Conservation (phyloP, 2,888 invertebrate species). For the Altica lythri region DNA sequence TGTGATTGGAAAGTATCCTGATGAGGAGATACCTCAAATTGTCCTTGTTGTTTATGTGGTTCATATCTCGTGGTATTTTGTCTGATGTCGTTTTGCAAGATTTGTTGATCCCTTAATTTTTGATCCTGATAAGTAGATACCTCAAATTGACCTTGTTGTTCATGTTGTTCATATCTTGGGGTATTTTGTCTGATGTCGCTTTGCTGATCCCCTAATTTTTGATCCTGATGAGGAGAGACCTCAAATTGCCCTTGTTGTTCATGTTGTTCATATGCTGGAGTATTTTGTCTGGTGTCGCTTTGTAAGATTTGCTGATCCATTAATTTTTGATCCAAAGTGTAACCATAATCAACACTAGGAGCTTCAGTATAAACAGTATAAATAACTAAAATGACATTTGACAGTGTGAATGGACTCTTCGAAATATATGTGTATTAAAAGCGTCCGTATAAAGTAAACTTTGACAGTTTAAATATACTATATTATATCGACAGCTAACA, state of each 20-base stretch:
- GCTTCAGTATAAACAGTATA: conserved; percentile 20
- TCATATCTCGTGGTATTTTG: conserved; percentile 17
- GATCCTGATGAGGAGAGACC: conserved; percentile 1
- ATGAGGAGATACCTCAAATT: conserved; percentile 15
- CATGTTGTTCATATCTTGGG: too few relatives aligned
- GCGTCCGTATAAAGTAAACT: too few relatives aligned
- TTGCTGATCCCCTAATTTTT: too few relatives aligned
- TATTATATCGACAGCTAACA: too few relatives aligned
- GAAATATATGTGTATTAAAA: too few relatives aligned
- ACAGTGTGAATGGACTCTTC: too few relatives aligned
- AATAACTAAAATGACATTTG: too few relatives aligned
- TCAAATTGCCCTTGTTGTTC: conserved; percentile 17
- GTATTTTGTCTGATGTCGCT: too few relatives aligned
- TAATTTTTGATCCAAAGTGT: conserved; percentile 34
- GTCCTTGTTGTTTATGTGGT: conserved; percentile 21
- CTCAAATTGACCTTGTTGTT: too few relatives aligned
- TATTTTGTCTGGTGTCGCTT: conserved; percentile 4
- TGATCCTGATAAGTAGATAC: too few relatives aligned
- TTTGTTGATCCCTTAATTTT: conserved; percentile 34
- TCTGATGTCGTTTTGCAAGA: conserved; percentile 19
- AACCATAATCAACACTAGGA: conserved; percentile 16
- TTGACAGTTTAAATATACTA: too few relatives aligned
- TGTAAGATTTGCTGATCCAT: conserved; percentile 34
- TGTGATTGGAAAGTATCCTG: conserved; percentile 14
- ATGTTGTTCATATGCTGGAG: conserved; percentile 19